A percentile compares a stretch with the other conserved stretches of the same genome.
phyloP scores from a whole-genome alignment of 2,888 invertebrate genomes.

The Fragum whitleyi region DNA sequence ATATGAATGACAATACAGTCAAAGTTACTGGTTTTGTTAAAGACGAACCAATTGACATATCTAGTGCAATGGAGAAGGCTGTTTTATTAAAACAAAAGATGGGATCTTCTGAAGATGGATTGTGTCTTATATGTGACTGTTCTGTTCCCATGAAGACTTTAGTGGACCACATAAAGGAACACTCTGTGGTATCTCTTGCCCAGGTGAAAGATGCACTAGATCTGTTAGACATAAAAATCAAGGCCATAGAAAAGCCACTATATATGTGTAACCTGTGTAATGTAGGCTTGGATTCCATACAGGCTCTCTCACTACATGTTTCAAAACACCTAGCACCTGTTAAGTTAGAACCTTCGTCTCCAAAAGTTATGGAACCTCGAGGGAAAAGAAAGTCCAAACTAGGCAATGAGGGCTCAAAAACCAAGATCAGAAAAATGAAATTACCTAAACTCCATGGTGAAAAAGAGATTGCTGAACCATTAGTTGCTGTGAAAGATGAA shows the following conservation, averaged over 20 bases:
- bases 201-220: conserved; percentile 7
- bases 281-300: conserved; percentile 26
- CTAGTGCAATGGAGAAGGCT: neutral
- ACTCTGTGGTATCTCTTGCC: conserved; percentile 9
- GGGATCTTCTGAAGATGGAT: neutral
- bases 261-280: conserved; percentile 52
- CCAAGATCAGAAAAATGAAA: neutral
- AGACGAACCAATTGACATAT: no score
- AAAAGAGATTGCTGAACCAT: neutral
- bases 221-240: neutral
- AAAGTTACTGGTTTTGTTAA: no score
- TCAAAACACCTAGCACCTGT: conserved; percentile 41
- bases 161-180: conserved; percentile 7
- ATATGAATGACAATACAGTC: no score
- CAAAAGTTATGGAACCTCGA: neutral
- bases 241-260: conserved; percentile 12
- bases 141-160: conserved; percentile 3
- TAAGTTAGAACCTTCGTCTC: neutral
- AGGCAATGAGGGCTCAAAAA: neutral
- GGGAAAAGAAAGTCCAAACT: neutral
- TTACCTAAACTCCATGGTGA: neutral
- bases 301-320: conserved; percentile 42
- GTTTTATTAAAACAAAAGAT: conserved; percentile 17
- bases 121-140: conserved; percentile 23
- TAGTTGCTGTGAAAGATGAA: neutral